Base-by-base conservation (phyloP, 2,888 invertebrate species). In the Coenonympha glycerion region DNA sequence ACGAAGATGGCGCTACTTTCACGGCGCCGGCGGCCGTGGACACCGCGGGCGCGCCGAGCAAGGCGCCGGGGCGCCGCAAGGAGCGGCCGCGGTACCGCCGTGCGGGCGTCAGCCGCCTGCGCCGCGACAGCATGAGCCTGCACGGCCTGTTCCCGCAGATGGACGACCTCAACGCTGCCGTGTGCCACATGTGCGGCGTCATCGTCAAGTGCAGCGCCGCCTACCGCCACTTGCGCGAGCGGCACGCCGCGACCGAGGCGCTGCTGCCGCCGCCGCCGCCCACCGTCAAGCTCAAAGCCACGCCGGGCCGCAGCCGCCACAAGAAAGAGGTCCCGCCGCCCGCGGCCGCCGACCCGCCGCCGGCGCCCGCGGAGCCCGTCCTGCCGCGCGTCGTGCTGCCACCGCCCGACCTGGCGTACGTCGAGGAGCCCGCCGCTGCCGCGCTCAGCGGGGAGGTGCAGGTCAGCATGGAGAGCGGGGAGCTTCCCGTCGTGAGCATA, bases 141-240 rank as follows among this genome's bases (percentile, higher is more conserved):
- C 94, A 92, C 76, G 94, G 94, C 39, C 88, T 92, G 65, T 92
- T 92, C 66, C 95, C 95, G 18, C 92, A 93, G 66, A 90, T 91
- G 77, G 93, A 94, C 79, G 89, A 90, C 56, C 90, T 94, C 64
- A 91, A 91, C 71, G 91, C 93, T 55, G 93, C 93, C 53, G 90
- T 94, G 62, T 95, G 95, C 79, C 92, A 92, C 76, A 88, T 91
- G 73, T 95, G 95, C 76, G 91, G 91, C 59, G 90, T 91, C 60
- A 90, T 92, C 69, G 91, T 94, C 63, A 94, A 94, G 81, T 93
- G 93, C 63, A 92, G 93, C 74, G 94, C 93, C 42, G 90, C 93
- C 46, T 91, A 91, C 66, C 89, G 91, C 70, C 95, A 95, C 76
- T 89, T 94, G 78, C 88, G 90, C 63, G 87, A 87, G 64, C 86